phyloP scores from a whole-genome alignment of 2,113 vertebrate genomes.

The Taxidea taxus region DNA sequence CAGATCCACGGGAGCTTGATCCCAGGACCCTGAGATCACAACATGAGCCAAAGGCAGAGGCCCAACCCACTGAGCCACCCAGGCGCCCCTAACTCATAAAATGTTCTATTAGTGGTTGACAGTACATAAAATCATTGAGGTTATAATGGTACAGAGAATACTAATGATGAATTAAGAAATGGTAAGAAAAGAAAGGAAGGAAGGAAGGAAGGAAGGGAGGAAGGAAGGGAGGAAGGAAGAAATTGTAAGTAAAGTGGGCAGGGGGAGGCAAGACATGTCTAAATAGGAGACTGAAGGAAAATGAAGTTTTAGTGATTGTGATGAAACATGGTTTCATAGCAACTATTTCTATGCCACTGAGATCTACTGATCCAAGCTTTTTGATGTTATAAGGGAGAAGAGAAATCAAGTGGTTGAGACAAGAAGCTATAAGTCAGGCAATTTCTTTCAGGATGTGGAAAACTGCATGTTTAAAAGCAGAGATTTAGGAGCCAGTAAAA shows the following conservation, averaged over 20 bases:
- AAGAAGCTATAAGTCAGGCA: not conserved
- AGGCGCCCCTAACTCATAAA: not conserved
- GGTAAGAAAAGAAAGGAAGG: not conserved
- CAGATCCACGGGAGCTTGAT: too few relatives aligned
- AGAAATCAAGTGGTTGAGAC: not conserved
- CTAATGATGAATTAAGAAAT: not conserved
- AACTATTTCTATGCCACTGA: not conserved
- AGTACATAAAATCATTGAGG: not conserved
- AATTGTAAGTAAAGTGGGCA: not conserved
- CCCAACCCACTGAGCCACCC: too few relatives aligned
- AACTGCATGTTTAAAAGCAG: not conserved
- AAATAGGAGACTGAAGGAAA: not conserved
- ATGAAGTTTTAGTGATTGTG: not conserved
- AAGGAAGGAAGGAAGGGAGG: not conserved
- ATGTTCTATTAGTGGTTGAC: not conserved
- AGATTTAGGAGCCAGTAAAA: not conserved
- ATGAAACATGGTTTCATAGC: not conserved
- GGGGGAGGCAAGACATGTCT: not conserved
- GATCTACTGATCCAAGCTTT: not conserved
- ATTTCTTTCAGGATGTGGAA: conserved; percentile 3
- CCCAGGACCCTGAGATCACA: too few relatives aligned
- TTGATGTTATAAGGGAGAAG: not conserved
- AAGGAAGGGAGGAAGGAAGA: not conserved
- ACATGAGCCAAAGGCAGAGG: too few relatives aligned
- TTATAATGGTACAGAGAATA: not conserved